These are phyloP conservation scores for Tetramorium simillimum DNA, from an alignment of 1,140 invertebrate species.

Conservation along the genomic window DNA sequence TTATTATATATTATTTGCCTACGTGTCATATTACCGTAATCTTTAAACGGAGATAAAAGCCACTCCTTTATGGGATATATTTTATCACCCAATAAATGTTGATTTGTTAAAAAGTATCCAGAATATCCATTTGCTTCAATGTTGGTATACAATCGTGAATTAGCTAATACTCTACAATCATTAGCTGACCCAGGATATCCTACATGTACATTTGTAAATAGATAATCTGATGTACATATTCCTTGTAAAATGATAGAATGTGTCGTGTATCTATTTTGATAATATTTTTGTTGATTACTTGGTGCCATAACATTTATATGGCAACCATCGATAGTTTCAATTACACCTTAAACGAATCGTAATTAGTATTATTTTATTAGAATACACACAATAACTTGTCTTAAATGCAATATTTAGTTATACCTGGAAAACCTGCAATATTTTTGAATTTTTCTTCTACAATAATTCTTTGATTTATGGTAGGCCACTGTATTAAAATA, in stretches of 20 bases:
- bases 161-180: background rate
- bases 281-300: conserved; percentile 14
- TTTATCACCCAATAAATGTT: conserved; percentile 26
- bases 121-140: conserved; percentile 16
- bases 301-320: conserved; percentile 17
- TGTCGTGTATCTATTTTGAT: conserved; percentile 24
- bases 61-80: conserved; percentile 25
- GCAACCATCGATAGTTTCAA: conserved; percentile 7
- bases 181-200: conserved; percentile 17
- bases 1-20: background rate
- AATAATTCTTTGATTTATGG: background rate
- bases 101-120: background rate
- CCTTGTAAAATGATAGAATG: conserved; percentile 4
- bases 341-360: background rate
- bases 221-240: conserved; percentile 2
- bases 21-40: conserved; percentile 3
- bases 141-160: background rate
- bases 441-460: background rate
- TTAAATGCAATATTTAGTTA: background rate
- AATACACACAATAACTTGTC: background rate
- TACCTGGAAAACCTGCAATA: conserved; percentile 1
- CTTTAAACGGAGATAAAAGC: conserved; percentile 12
- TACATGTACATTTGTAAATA: conserved; percentile 9
- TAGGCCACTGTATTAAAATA: conserved; percentile 5
- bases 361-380: conserved; percentile 13